Evolutionary conservation across 2,797 vertebrate genomes (phyloP), one percentile per base, ranked within the genome.

Genomic region (Meda fulgida): DNA sequence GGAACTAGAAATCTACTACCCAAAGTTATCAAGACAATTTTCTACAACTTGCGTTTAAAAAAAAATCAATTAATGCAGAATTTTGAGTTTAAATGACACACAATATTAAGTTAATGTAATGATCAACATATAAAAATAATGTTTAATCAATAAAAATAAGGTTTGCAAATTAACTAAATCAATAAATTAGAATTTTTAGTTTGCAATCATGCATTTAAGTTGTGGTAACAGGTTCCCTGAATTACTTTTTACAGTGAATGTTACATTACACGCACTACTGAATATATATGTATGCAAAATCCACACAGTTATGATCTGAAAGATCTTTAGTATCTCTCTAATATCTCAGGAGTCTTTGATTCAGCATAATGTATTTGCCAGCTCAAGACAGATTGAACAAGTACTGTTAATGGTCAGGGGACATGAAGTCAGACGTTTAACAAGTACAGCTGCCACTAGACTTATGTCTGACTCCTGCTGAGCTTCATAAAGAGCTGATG

Each of bases 401-500:
- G 19, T 53, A 69, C 34, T 77, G 60, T 34, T 84, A 26, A 69
- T 84, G 63, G 60, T 1, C 40, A 58, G 43, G 69, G 71, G 46
- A 31, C 72, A 26, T 48, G 19, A 77, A 75, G 79, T 84, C 76
- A 84, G 16, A 43, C 1, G 9, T 84, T 75, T 82, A 84, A 78
- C 29, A 79, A 71, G 58, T 84, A 34, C 67, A 82, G 82, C 85
- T 86, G 87, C 53, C 29, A 1, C 43, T 78, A 58, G 78, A 55
- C 71, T 81, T 66, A 38, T 55, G 58, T 40, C 34, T 82, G 69
- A 58, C 69, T 73, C 46, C 77, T 58, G 55, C 38, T 53, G 55
- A 60, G 40, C 82, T 79, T 60, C 16, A 80, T 88, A 76, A 88
- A 87, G 79, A 79, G 23, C 53, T 80, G 43, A 88, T 83, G 75